Base-by-base conservation (phyloP, 2,888 invertebrate genomes). In the Temnothorax unifasciatus region DNA sequence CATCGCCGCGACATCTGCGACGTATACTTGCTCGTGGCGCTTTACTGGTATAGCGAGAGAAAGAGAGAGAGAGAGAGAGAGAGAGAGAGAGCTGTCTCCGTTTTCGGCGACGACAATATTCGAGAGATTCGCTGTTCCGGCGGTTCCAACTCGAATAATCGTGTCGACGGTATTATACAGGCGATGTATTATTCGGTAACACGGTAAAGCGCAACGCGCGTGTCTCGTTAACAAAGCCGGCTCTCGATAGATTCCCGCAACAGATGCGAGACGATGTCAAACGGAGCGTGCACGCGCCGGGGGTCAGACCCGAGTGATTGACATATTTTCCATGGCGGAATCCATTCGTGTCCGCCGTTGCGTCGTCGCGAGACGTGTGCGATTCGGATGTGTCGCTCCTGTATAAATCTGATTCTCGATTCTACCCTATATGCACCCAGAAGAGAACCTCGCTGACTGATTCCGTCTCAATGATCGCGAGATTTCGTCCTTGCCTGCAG, bases 321-420 rank as follows among this genome's bases (percentile, higher is more conserved):
- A 94, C 94, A 93, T 93, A 94, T 94, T 94, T 94, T 94, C 92
- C 92, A 91, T 91, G 91, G 91, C 87, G 89, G 47, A 86, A 86
- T 87, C 90, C 86, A 88, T 87, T 89, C 88, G 84, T 84, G 84
- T 85, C 71, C 59, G 52, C 3, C 25, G 69, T 79, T 57, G 34
- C 44, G n/a, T 57, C 54, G 25, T 66, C 25, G 41, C n/a, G 57
- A 73, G 54, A 44, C 29, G 54, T 68, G 41, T 50, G 76, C 25
- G 29, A 59, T 13, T 15, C 29, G 73, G 25, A 25, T 8, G 57
- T n/a, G 44, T 34, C 34, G n/a, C 9, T 34, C 21, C 18, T 50
- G 21, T 21, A 59, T 21, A 59, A 47, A 59, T 47, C 34, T 13
- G 18, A 57, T 34, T 38, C 50, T 38, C 50, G 59, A 84, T 41